Percentiles rank a stretch among this genome's conserved stretches.
Conservation (phyloP, 2,113 vertebrate species). For the Corythaixoides concolor region DNA sequence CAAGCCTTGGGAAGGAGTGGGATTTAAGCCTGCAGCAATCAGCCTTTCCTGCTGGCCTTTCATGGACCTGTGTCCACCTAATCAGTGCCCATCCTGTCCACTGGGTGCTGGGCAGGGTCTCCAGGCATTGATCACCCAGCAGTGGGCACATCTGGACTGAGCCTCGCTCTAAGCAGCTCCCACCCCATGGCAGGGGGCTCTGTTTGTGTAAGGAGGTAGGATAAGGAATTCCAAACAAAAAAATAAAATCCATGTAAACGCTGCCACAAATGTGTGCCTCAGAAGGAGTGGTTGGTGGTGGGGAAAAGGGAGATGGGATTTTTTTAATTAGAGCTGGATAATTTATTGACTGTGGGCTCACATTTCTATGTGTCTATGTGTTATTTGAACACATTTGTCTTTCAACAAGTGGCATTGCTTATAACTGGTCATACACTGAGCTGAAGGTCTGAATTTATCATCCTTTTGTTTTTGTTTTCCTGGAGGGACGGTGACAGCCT, state of each 20-base stretch:
- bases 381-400: background rate
- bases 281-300: background rate
- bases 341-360: background rate
- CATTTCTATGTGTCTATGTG: background rate
- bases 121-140: background rate
- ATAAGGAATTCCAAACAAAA: background rate
- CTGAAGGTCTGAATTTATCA: background rate
- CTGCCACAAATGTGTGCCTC: background rate
- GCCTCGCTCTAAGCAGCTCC: fast-evolving
- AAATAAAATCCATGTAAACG: background rate
- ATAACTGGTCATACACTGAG: background rate
- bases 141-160: background rate
- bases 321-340: background rate
- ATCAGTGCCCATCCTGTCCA: background rate
- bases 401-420: background rate
- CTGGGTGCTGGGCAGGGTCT: background rate
- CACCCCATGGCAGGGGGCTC: background rate
- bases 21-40: background rate
- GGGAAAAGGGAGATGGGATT: background rate
- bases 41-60: background rate
- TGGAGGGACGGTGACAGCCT: background rate
- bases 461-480: background rate
- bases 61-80: background rate
- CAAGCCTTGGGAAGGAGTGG: background rate
- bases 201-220: background rate